Evolutionary conservation across 2,797 vertebrate genomes (phyloP).

Genomic region (Anas capensis): DNA sequence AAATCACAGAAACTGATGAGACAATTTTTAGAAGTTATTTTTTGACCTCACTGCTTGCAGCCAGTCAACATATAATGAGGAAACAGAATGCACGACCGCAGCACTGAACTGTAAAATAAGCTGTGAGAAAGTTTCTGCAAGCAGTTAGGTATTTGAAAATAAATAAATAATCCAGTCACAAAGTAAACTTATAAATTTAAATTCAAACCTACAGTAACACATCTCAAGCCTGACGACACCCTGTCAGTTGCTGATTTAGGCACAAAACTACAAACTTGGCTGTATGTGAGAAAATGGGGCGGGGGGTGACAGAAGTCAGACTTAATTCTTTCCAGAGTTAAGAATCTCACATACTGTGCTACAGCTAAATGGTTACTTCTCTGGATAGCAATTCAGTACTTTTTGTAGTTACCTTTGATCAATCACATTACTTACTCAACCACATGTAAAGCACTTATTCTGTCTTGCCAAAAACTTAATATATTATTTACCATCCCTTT

Average conservation of each 20-base stretch:
- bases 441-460: not conserved
- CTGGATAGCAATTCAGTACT: not conserved
- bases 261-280: not conserved
- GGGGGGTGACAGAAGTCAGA: not conserved
- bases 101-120: slow-evolving; percentile 19
- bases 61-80: not conserved
- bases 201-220: not conserved
- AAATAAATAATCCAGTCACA: not conserved
- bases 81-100: not conserved
- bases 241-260: not conserved
- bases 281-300: not conserved
- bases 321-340: not conserved
- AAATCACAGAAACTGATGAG: not conserved
- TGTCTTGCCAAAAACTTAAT: not conserved
- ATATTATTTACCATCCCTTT: not conserved
- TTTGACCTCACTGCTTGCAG: not conserved
- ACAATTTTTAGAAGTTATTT: not conserved
- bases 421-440: not conserved
- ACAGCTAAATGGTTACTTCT: not conserved
- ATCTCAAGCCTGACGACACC: not conserved
- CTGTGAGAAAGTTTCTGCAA: slow-evolving; percentile 35
- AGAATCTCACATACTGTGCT: not conserved
- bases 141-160: not conserved
- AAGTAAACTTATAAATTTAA: not conserved
- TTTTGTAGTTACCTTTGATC: not conserved